Base-by-base conservation (phyloP, 2,888 invertebrate genomes). In the Drosophila incognita region DNA sequence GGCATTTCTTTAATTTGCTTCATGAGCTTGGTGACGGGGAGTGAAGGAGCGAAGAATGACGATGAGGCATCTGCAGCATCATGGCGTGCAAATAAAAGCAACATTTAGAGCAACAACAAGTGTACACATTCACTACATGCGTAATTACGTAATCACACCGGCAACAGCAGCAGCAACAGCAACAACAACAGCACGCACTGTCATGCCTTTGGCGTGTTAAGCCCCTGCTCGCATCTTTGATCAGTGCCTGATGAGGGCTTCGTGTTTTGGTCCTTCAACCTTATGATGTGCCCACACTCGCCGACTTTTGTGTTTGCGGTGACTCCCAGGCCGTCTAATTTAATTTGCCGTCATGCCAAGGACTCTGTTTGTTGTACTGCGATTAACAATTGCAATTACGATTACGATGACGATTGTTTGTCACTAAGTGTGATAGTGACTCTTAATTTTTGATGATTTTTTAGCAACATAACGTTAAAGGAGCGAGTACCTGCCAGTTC, bases 1-100 rank as follows among this genome's bases (percentile, higher is more conserved):
- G 88, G 85, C 90, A 73, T 84, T 86, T 86, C 90, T 89, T 87
- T 82, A 83, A 89, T 89, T 83, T 83, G 59, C 54, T 54, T 24
- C n/a, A 3, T 54, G 54, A 54, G 36, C 51, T 40, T 61, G 42
- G 42, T 13, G 42, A 13, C 2, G 42, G 11, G 21, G 21, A 21
- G 21, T n/a, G 59, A 15, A 35, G 21, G 52, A 21, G 59, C 29
- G 42, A 38, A 49, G 53, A 35, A 49, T 58, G 61, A 52, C 18
- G 29, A 54, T 48, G 69, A 52, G 69, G 52, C 69, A 69, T 69
- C 38, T 69, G 57, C 71, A 62, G 81, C 77, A 81, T 65, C 81
- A 76, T 88, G 77, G 72, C 73, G 83, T 85, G 84, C 90, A 90
- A 90, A 84, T 87, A 84, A 89, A 79, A 74, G 79, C 66, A 79